Evolutionary conservation across 2,888 invertebrate genomes (phyloP), one percentile per base, ranked within the genome.

Genomic region (Standfussiana lucernea): DNA sequence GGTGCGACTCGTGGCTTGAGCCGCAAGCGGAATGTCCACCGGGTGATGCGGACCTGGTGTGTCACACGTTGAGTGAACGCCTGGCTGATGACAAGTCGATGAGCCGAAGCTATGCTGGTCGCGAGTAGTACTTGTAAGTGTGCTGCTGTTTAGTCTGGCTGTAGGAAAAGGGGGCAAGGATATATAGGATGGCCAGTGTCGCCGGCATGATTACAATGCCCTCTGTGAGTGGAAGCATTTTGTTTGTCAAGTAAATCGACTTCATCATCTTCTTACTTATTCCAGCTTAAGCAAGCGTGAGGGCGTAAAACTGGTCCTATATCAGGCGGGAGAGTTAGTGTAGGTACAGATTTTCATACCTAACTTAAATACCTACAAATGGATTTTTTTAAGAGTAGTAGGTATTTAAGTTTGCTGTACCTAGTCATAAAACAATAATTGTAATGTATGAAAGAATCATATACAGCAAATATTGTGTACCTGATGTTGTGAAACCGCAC

Each of bases 401-500:
- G 8, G 5, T 53, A 50, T 59, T 1, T 8, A 59, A 15, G 8
- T 7, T 61, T 21, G 4, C 4, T 35, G 4, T 21, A 61, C 11
- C 35, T 35, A n/a, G 13, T n/a, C 24, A 37, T 50, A 24, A 35
- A 24, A 62, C 6, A 37, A 62, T 35, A 42, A 35, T 40, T 47
- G 0, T 24, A 15, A 21, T 68, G 24, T 35, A 47, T 65, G 35
- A 68, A 62, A 61, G 47, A 72, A 83, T 82, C 75, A 83, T 73
- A 66, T 21, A 84, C 71, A 64, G 40, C 42, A 64, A 74, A 83
- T 61, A 68, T 67, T 72, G 75, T 72, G 69, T 71, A 62, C 18
- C 24, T 75, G 70, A 72, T 72, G 80, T 89, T 88, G 81, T 79
- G 87, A 79, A 90, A 89, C 72, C 77, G 62, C 69, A 89, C 85